A percentile compares a stretch with the other conserved stretches of the same genome.
Conservation (phyloP, 1,140 invertebrate genomes). For the Chironomus tepperi region DNA sequence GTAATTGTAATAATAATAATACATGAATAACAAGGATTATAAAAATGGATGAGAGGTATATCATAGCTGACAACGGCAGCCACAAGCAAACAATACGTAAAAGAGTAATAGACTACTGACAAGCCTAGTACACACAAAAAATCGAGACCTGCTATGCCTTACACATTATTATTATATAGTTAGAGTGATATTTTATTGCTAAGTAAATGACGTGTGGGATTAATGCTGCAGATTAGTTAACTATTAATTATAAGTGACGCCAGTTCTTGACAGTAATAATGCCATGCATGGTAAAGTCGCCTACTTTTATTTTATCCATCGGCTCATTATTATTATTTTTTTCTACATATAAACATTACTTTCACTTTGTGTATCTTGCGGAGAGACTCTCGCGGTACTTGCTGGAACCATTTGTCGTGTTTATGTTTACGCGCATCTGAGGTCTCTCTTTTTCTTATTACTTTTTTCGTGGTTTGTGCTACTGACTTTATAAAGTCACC, state of each 20-base stretch:
- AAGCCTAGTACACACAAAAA: too few relatives aligned
- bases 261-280: slow-evolving; percentile 17
- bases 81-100: too few relatives aligned
- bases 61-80: too few relatives aligned
- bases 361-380: not conserved
- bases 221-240: not conserved
- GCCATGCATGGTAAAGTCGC: not conserved
- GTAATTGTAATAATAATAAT: too few relatives aligned
- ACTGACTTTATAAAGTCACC: not conserved
- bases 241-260: not conserved
- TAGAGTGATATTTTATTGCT: not conserved
- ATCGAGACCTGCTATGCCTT: not conserved
- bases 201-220: not conserved
- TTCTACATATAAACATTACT: not conserved
- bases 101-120: too few relatives aligned
- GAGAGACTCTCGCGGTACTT: not conserved
- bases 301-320: not conserved
- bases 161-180: not conserved
- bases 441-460: not conserved
- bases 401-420: not conserved
- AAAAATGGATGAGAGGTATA: too few relatives aligned
- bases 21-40: too few relatives aligned
- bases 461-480: not conserved
- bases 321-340: not conserved
- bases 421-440: not conserved